These are phyloP conservation scores for Ganaspis brasiliensis DNA, from an alignment of 2,888 invertebrate species.

Conservation along the genomic window DNA sequence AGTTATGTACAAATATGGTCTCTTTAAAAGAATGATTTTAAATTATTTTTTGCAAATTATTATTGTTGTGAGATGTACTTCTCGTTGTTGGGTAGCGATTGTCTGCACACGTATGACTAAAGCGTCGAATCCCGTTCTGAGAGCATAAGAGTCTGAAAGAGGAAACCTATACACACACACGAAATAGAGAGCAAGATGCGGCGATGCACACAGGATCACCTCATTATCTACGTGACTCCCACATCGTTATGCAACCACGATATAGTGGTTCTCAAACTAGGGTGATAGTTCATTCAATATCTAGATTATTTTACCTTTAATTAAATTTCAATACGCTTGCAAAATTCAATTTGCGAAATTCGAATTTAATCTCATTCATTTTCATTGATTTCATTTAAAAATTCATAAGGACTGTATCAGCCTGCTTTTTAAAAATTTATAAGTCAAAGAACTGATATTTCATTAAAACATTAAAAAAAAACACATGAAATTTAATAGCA, in stretches of 20 bases:
- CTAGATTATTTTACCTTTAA: constrained; percentile 14
- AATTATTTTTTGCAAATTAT: background rate
- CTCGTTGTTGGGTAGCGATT: constrained; percentile 7
- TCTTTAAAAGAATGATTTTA: too few species aligned
- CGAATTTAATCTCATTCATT: background rate
- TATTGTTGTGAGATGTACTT: constrained; percentile 33
- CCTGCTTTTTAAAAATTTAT: too few species aligned
- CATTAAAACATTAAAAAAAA: too few species aligned
- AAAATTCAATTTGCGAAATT: background rate
- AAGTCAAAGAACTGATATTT: too few species aligned
- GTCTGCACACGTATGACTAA: constrained; percentile 21
- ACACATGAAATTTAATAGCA: too few species aligned
- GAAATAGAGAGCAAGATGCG: constrained; percentile 57
- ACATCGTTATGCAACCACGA: constrained; percentile 60
- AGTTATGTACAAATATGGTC: too few species aligned
- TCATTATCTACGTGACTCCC: constrained; percentile 68
- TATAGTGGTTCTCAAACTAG: constrained; percentile 61
- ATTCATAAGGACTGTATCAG: too few species aligned
- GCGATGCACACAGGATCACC: constrained; percentile 64
- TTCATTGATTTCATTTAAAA: too few species aligned
- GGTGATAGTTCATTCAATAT: constrained; percentile 18
- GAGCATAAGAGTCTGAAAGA: constrained; percentile 53
- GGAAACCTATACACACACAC: constrained; percentile 52
- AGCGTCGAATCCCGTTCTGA: constrained; percentile 2
- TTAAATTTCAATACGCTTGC: constrained; percentile 8